phyloP scores from a whole-genome alignment of 2,888 invertebrate species.

The Tyria jacobaeae region DNA sequence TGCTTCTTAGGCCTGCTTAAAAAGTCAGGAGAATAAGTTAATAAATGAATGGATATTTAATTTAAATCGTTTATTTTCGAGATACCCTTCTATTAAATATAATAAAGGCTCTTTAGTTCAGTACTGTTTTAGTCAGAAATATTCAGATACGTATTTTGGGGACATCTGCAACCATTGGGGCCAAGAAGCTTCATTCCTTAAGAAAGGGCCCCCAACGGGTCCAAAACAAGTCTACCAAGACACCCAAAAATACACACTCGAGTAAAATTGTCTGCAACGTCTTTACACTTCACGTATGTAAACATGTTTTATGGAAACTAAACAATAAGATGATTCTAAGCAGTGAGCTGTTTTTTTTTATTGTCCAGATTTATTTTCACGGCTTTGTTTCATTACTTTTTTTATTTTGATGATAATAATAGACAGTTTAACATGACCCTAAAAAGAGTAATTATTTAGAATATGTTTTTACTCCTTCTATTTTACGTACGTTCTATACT shows the following conservation, averaged over 20 bases:
- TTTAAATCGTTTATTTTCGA: not conserved
- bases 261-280: not conserved
- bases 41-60: not conserved
- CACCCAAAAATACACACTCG: no score
- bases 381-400: not conserved
- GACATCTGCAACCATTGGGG: no score
- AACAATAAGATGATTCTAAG: not conserved
- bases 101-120: not conserved
- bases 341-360: not conserved
- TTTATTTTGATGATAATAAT: no score
- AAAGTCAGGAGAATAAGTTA: not conserved
- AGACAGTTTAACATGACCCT: no score
- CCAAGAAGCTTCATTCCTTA: no score
- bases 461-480: no score
- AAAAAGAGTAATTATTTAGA: no score
- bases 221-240: no score
- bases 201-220: no score
- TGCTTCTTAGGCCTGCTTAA: no score
- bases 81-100: not conserved
- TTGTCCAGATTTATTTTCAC: not conserved
- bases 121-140: not conserved
- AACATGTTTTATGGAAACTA: not conserved
- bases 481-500: no score
- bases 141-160: no score
- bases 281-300: not conserved